Evolutionary conservation across 2,888 invertebrate species (phyloP).

Genomic region (Agrotis exclamationis): DNA sequence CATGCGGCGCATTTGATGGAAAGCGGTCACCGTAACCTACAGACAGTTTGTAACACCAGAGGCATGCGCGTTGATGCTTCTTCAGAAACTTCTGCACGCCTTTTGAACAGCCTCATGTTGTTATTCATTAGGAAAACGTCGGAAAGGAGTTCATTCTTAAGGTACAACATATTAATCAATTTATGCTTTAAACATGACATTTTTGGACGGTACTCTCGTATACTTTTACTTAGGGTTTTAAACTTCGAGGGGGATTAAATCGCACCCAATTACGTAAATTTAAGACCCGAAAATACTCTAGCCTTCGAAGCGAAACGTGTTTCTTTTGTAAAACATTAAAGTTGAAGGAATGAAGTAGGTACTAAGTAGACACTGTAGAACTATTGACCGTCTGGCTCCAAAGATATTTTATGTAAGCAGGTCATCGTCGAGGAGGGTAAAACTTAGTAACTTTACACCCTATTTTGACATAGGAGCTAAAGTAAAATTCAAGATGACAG

Average conservation of each 20-base stretch:
- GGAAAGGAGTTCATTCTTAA: neutral
- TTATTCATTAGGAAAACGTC: no score
- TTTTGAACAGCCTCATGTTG: no score
- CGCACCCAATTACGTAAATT: neutral
- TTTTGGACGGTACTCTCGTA: neutral
- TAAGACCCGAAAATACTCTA: neutral
- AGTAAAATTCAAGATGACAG: conserved; percentile 10
- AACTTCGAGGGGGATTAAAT: neutral
- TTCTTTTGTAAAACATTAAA: conserved; percentile 6
- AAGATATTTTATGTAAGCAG: conserved; percentile 36
- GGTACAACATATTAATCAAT: conserved; percentile 7
- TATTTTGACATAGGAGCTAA: conserved; percentile 12
- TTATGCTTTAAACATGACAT: neutral
- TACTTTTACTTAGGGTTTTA: neutral
- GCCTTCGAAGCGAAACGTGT: conserved; percentile 23
- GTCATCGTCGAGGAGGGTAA: conserved; percentile 16
- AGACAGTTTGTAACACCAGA: no score
- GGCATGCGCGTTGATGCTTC: no score
- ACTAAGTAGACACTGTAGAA: neutral
- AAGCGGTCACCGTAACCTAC: no score
- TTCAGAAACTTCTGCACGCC: no score
- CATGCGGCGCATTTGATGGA: no score
- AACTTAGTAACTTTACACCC: conserved; percentile 25
- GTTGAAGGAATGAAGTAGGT: conserved; percentile 12
- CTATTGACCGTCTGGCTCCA: conserved; percentile 27